Conservation (phyloP, 2,888 invertebrate species). For the Caenorhabditis auriculariae region DNA sequence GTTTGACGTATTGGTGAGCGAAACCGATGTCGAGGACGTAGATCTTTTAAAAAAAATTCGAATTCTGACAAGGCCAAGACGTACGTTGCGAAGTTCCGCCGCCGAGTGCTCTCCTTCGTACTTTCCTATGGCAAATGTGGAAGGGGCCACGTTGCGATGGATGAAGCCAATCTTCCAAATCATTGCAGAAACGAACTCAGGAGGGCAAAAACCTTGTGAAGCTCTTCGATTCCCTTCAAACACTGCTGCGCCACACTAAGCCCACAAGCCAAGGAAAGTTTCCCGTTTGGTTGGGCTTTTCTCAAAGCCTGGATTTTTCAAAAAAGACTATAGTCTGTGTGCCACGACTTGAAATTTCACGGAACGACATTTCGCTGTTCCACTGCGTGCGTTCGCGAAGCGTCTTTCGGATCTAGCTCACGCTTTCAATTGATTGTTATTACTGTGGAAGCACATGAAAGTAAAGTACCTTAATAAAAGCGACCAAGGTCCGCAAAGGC, state of each 20-base stretch:
- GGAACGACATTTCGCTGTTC: too few species aligned
- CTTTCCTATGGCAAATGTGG: conserved; percentile 37
- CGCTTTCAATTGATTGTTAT: too few species aligned
- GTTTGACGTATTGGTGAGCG: conserved; percentile 28
- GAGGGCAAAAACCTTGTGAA: conserved; percentile 20
- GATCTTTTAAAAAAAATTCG: conserved; percentile 14
- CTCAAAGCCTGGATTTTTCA: conserved; percentile 11
- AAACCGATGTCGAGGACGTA: conserved; percentile 43
- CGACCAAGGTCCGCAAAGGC: too few species aligned
- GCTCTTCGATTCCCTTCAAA: conserved; percentile 36
- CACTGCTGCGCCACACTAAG: conserved; percentile 38
- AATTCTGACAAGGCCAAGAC: not conserved
- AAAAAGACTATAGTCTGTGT: too few species aligned
- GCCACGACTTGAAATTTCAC: too few species aligned
- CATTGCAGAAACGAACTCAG: not conserved
- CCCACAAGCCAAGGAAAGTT: conserved; percentile 34
- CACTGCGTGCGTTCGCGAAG: too few species aligned
- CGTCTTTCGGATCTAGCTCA: too few species aligned
- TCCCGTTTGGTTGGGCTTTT: conserved; percentile 29
- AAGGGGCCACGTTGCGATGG: conserved; percentile 38
- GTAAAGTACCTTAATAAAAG: too few species aligned
- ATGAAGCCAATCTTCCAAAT: conserved; percentile 21
- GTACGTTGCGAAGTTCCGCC: conserved; percentile 21
- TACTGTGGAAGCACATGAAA: too few species aligned
- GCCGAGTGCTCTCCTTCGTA: conserved; percentile 19